Conservation (phyloP, 2,113 vertebrate species). For the Cairina moschata region DNA sequence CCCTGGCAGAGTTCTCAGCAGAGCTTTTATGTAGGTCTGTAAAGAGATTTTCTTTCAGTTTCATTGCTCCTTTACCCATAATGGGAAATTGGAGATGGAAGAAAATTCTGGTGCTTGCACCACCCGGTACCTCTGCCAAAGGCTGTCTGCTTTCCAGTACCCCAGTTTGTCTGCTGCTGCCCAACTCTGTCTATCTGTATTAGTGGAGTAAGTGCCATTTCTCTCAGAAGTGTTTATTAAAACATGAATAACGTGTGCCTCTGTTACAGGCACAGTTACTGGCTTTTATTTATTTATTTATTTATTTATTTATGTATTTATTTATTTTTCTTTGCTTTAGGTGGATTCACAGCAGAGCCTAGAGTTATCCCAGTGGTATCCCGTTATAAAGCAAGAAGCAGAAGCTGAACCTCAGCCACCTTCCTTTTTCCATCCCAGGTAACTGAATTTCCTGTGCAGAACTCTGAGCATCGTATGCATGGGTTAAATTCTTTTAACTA, state of each 20-base stretch:
- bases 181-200: not conserved
- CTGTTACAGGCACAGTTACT: not conserved
- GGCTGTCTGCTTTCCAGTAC: not conserved
- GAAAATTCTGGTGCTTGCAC: not conserved
- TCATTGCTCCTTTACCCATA: not conserved
- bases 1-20: not conserved
- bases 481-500: not conserved
- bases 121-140: not conserved
- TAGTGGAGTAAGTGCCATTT: not conserved
- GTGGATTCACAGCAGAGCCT: conserved; percentile 82
- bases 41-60: not conserved
- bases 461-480: not conserved
- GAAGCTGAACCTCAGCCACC: conserved; percentile 80
- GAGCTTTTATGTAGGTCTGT: not conserved
- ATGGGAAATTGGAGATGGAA: not conserved
- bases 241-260: not conserved
- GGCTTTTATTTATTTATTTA: too few species aligned
- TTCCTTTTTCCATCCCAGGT: conserved; percentile 94
- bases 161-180: not conserved
- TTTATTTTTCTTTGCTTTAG: conserved; percentile 67
- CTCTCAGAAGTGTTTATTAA: not conserved
- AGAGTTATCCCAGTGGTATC: conserved; percentile 87
- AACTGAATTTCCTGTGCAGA: conserved; percentile 20
- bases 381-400: conserved; percentile 96
- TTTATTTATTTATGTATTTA: not conserved